Base-by-base conservation (phyloP, 2,888 invertebrate genomes). In the Cerastis leucographa region DNA sequence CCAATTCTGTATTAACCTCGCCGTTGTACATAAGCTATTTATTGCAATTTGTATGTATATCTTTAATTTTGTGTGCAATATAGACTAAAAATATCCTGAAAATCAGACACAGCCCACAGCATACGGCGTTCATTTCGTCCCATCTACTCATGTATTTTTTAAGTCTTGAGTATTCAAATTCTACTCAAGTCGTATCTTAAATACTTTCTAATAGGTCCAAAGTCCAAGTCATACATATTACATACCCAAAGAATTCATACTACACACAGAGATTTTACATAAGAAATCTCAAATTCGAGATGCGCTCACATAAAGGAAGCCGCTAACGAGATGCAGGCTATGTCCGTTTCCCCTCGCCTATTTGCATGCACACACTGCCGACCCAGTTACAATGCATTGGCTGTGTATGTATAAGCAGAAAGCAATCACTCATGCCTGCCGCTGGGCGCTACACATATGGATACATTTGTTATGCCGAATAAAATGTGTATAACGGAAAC, bases 401-500 rank as follows among this genome's bases (percentile, higher is more conserved):
- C 29, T 64, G 62, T 78, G n/a, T n/a, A n/a, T n/a, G n/a, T n/a
- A 56, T n/a, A 54, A 56, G 40, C 71, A 49, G 56, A 56, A 56
- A 65, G 64, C 54, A 56, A 71, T 79, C 79, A 78, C 64, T 79
- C 62, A 64, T 54, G 67, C 11, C 17, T 17, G 22, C 35, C 29
- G 46, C 42, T 44, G 61, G 54, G 46, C 29, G 44, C 46, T 44
- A 35, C 35, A 9, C 19, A 19, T 59, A 22, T 69, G 12, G 8
- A 46, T 17, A 46, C 25, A 14, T 42, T 46, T 25, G 44, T 51
- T 40, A n/a, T 14, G 17, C 17, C 25, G 35, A 61, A 79, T 61
- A 14, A 29, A 68, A 44, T 25, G 19, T 3, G 12, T 11, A 12
- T 67, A 67, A 44, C 44, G 17, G 22, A 44, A 66, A 66, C 22